Evolutionary conservation across 1,140 invertebrate species (phyloP).

Genomic region (Heterodera schachtii): DNA sequence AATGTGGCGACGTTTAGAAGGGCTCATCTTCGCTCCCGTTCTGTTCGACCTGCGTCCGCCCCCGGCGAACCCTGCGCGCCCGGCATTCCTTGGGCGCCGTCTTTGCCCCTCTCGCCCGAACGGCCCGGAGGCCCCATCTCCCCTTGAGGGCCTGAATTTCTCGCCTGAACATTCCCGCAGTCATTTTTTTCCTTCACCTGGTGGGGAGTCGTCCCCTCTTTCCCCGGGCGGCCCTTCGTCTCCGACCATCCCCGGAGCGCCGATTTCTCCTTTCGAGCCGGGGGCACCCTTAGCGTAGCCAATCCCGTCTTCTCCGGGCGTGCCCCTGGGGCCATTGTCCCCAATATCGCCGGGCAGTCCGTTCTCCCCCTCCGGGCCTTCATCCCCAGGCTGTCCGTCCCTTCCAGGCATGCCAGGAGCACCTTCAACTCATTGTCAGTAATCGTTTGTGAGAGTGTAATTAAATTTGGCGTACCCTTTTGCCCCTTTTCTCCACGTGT

Average conservation of each 20-base stretch:
- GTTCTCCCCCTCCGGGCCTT: conserved; percentile 37
- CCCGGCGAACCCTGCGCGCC: conserved; percentile 35
- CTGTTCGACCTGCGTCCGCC: not conserved
- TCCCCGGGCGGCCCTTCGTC: conserved; percentile 49
- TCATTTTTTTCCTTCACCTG: conserved; percentile 23
- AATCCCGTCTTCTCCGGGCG: conserved; percentile 38
- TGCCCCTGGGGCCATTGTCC: conserved; percentile 25
- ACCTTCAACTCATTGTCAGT: conserved; percentile 4
- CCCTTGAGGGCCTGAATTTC: conserved; percentile 36
- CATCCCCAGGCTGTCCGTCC: conserved; percentile 27
- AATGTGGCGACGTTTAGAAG: not conserved
- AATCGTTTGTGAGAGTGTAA: not conserved
- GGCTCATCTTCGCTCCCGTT: not conserved
- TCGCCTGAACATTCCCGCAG: not conserved
- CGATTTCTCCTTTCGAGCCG: conserved; percentile 45
- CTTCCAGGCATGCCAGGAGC: conserved; percentile 32
- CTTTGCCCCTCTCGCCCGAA: conserved; percentile 39
- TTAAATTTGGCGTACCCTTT: conserved; percentile 20
- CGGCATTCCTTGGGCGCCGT: conserved; percentile 30
- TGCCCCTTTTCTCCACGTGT: conserved; percentile 46
- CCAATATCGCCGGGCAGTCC: conserved; percentile 42
- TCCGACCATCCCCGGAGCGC: conserved; percentile 34
- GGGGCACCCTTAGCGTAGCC: conserved; percentile 45
- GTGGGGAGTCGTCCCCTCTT: conserved; percentile 45
- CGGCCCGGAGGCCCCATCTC: conserved; percentile 41